Evolutionary conservation across 2,797 vertebrate species (phyloP).

Genomic region (Sphenopsis melanotis): DNA sequence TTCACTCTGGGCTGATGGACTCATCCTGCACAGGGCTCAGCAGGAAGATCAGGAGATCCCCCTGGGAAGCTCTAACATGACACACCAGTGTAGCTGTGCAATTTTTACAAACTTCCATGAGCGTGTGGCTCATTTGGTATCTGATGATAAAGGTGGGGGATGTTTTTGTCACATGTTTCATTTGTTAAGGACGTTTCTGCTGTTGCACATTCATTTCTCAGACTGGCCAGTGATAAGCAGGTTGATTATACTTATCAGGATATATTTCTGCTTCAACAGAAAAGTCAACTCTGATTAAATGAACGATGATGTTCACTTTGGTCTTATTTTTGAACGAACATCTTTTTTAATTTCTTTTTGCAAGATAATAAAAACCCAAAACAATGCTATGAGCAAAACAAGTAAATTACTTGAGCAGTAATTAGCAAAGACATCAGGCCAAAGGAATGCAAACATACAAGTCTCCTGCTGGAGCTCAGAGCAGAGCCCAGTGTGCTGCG

Average conservation of each 20-base stretch:
- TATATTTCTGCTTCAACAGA: not conserved
- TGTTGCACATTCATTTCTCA: not conserved
- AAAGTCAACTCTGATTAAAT: not conserved
- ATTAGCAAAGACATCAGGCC: constrained; percentile 63
- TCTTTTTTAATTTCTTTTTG: not conserved
- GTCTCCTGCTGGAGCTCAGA: constrained; percentile 33
- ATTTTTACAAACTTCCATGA: not conserved
- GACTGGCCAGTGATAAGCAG: not conserved
- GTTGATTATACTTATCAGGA: not conserved
- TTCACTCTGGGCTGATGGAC: too few relatives aligned
- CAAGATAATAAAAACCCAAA: constrained; percentile 37
- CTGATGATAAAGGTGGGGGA: not conserved
- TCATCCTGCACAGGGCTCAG: too few relatives aligned
- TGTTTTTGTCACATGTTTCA: not conserved
- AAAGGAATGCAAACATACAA: constrained; percentile 67
- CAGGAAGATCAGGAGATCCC: not conserved
- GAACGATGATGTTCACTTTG: not conserved
- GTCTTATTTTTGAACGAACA: not conserved
- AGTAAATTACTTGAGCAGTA: constrained; percentile 39
- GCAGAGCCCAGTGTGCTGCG: not conserved
- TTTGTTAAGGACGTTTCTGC: not conserved
- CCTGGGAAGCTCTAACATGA: not conserved
- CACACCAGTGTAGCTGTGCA: not conserved
- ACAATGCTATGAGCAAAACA: constrained; percentile 64
- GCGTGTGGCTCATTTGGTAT: not conserved